Conservation (phyloP, 2,797 vertebrate species). For the Gymnoscopelus braueri region DNA sequence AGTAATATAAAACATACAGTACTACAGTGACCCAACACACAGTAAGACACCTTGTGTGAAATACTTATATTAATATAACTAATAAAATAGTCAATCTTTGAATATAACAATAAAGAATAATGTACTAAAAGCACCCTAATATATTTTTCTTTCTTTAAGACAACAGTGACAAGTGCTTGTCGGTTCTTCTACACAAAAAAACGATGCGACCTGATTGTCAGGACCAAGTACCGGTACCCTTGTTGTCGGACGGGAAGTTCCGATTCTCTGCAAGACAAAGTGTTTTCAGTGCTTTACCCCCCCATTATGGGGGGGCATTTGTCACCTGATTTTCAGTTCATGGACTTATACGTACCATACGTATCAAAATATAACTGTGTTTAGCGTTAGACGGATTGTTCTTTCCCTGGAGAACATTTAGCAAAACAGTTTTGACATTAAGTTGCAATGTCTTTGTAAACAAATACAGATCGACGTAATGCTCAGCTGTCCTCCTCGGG, state of each 20-base stretch:
- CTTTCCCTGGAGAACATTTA: no score
- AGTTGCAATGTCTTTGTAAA: slow-evolving; percentile 29
- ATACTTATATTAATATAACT: slow-evolving; percentile 51
- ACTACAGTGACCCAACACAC: slow-evolving; percentile 16
- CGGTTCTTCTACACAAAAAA: slow-evolving; percentile 6
- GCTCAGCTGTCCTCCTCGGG: slow-evolving; percentile 17
- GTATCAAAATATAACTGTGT: background rate
- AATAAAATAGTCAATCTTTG: slow-evolving; percentile 37
- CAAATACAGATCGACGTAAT: background rate
- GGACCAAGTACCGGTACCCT: slow-evolving; percentile 8
- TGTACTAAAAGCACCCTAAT: slow-evolving; percentile 17
- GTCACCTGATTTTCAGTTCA: slow-evolving; percentile 26
- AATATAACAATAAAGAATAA: slow-evolving; percentile 4
- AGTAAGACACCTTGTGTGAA: slow-evolving; percentile 3
- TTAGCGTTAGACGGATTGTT: no score
- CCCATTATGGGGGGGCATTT: slow-evolving; percentile 8
- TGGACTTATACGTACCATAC: slow-evolving; percentile 17
- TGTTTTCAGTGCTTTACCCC: slow-evolving; percentile 48
- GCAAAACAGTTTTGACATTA: slow-evolving; percentile 5
- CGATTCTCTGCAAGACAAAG: slow-evolving; percentile 47
- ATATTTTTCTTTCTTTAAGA: slow-evolving; percentile 12
- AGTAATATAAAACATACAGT: slow-evolving; percentile 44
- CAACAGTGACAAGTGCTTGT: slow-evolving; percentile 24
- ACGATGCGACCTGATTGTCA: slow-evolving; percentile 52
- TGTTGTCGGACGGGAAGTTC: background rate